Conservation (phyloP, 2,888 invertebrate species). For the Epiblema foenella region DNA sequence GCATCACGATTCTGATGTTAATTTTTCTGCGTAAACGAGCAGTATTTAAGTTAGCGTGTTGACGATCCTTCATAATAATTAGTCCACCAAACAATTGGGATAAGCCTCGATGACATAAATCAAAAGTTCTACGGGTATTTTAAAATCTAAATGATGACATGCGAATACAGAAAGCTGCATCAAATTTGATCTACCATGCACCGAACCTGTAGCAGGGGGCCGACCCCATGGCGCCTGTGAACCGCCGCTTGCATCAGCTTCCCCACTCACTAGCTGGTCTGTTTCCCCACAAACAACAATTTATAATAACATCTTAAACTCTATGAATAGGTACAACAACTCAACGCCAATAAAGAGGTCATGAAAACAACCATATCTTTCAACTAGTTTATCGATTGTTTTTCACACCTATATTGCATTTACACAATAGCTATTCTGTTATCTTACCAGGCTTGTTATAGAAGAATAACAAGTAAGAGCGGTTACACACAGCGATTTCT, state of each 20-base stretch:
- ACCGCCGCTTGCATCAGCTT: constrained; percentile 70
- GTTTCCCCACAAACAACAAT: constrained; percentile 56
- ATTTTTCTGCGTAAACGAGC: neutral
- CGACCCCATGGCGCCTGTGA: constrained; percentile 73
- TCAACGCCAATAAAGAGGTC: constrained; percentile 12
- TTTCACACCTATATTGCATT: neutral
- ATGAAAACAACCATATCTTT: constrained; percentile 15
- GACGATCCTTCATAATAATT: neutral
- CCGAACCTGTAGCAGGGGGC: constrained; percentile 79
- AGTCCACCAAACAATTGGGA: neutral
- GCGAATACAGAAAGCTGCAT: constrained; percentile 16
- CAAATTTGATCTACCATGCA: constrained; percentile 59
- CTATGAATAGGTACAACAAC: neutral
- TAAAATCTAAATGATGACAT: constrained; percentile 28
- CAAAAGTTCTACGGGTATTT: neutral
- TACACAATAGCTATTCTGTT: constrained; percentile 11
- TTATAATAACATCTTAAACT: constrained; percentile 31
- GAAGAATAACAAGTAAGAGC: neutral
- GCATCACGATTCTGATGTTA: neutral
- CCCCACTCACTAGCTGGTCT: constrained; percentile 82
- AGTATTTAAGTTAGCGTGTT: neutral
- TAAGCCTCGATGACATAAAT: neutral
- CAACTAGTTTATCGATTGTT: constrained; percentile 17
- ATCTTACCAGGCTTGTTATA: neutral
- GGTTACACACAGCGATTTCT: too few species aligned